Base-by-base conservation (phyloP, 2,888 invertebrate species). In the Drosophila greeni region DNA sequence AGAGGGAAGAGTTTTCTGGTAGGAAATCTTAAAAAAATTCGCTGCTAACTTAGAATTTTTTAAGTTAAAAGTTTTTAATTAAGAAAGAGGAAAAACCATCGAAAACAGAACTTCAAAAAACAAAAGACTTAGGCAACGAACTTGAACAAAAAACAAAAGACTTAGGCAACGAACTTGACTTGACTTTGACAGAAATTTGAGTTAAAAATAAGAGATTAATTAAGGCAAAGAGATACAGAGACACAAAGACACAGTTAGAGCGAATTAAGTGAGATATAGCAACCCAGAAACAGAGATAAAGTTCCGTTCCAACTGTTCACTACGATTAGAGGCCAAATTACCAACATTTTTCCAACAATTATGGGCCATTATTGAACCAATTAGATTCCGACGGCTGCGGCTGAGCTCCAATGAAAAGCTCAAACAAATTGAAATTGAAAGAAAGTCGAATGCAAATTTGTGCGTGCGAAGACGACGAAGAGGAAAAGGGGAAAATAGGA, bases 151-250 rank as follows among this genome's bases (percentile, higher is more conserved):
- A 24, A 76, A 73, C 82, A 76, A 84, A 76, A 82, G 84, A 80
- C 82, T 84, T 82, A 73, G 70, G 84, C 84, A 80, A 80, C 84
- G 73, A 80, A 80, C 80, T 82, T 82, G 73, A 75, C 5, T 42
- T 24, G n/a, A 9, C 9, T 24, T 24, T 14, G 0, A 1, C 8
- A 7, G n/a, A 24, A 42, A 42, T 42, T 42, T 24, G 24, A 11
- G 11, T 24, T 42, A 11, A 24, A 42, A 42, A n/a, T 9, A 24
- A 1, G n/a, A 24, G 24, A 24, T 42, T 24, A n/a, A 42, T n/a
- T n/a, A n/a, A n/a, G n/a, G n/a, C n/a, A n/a, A 5, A 2, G n/a
- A 24, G 24, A 42, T 11, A 16, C 8, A 5, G 18, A 16, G 12
- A 43, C 5, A 29, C 1, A 43, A 4, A 23, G 16, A 18, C 9